A percentile compares a stretch with the other conserved stretches of the same genome.
Evolutionary conservation across 2,888 invertebrate genomes (phyloP).

Genomic region (Barypeithes pellucidus): DNA sequence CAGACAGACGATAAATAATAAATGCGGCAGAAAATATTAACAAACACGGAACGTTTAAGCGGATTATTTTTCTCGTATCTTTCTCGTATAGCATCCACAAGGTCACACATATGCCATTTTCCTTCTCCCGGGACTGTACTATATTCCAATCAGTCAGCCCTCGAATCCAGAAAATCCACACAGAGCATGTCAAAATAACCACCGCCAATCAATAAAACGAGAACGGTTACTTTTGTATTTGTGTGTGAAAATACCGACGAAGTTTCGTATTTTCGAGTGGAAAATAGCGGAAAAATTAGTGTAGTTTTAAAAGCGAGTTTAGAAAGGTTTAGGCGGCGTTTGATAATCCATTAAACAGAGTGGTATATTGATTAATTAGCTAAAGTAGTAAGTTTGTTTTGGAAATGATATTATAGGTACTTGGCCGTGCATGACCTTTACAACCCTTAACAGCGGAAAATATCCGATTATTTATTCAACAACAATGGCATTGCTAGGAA

Average conservation of each 20-base stretch:
- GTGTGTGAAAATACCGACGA: slow-evolving; percentile 19
- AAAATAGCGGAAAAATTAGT: background rate
- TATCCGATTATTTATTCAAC: background rate
- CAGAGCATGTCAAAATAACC: slow-evolving; percentile 49
- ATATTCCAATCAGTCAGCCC: slow-evolving; percentile 46
- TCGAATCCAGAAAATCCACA: slow-evolving; percentile 32
- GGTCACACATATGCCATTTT: slow-evolving; percentile 6
- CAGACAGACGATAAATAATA: too few relatives aligned
- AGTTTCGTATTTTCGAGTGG: background rate
- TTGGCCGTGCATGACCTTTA: slow-evolving; percentile 20
- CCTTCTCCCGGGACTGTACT: slow-evolving; percentile 42
- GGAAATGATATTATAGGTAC: background rate
- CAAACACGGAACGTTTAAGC: too few relatives aligned
- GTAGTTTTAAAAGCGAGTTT: background rate
- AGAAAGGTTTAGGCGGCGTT: background rate
- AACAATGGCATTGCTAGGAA: background rate
- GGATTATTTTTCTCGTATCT: too few relatives aligned
- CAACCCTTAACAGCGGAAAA: background rate
- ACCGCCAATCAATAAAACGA: slow-evolving; percentile 45
- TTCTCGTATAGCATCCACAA: background rate
- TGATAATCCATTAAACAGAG: background rate
- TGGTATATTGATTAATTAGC: background rate
- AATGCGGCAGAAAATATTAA: too few relatives aligned
- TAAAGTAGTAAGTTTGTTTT: slow-evolving; percentile 10
- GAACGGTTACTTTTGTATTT: slow-evolving; percentile 19